Percentiles rank a stretch among this genome's conserved stretches.
These are phyloP conservation scores for Bujurquina vittata DNA, from an alignment of 2,113 vertebrate species.

Conservation along the genomic window DNA sequence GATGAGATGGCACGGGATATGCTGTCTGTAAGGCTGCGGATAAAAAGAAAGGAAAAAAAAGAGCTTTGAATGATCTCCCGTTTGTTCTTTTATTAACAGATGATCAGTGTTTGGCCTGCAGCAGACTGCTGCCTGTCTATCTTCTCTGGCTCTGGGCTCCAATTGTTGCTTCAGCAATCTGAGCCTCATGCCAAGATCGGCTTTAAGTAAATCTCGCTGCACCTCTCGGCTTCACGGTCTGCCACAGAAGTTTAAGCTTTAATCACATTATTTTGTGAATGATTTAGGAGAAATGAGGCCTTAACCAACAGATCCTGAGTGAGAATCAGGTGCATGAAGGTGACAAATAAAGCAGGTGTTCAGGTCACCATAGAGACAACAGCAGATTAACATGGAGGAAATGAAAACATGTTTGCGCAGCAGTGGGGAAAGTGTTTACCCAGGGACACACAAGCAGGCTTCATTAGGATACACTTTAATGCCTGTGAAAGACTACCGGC, in stretches of 20 bases:
- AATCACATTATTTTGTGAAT: background rate
- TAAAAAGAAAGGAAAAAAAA: constrained; percentile 18
- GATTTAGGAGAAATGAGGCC: constrained; percentile 7
- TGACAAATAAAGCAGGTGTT: constrained; percentile 45
- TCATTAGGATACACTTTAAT: constrained; percentile 51
- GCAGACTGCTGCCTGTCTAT: constrained; percentile 31
- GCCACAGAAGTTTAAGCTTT: constrained; percentile 16
- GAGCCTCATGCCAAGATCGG: constrained; percentile 39
- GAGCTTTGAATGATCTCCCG: constrained; percentile 19
- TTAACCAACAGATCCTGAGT: constrained; percentile 6
- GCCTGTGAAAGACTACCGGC: constrained; percentile 12
- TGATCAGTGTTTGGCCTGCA: constrained; percentile 63
- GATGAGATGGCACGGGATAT: background rate
- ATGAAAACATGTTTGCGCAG: constrained; percentile 75
- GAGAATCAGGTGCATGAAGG: background rate
- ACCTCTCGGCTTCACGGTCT: constrained; percentile 24
- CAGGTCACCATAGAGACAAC: constrained; percentile 57
- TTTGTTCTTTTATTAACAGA: constrained; percentile 69
- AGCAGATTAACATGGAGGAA: constrained; percentile 44
- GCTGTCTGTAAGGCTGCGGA: constrained; percentile 14
- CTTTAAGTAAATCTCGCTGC: constrained; percentile 48
- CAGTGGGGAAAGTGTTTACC: constrained; percentile 50
- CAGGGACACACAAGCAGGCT: constrained; percentile 35
- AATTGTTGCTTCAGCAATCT: constrained; percentile 60
- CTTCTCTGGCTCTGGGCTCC: constrained; percentile 31